Base-by-base conservation (phyloP, 2,888 invertebrate species). In the Anticlea derivata region DNA sequence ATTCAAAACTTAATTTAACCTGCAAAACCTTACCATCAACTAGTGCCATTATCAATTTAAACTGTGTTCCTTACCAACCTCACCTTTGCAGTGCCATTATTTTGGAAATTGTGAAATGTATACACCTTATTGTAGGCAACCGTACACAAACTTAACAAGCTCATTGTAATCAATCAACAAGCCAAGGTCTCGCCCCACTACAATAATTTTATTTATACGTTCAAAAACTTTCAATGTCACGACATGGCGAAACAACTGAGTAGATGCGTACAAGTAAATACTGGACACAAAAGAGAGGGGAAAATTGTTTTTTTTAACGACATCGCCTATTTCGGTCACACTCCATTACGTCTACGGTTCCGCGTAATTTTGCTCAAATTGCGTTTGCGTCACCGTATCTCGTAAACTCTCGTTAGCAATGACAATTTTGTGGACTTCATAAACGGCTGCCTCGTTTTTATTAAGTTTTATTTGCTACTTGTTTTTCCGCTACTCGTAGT, bases 341-440 rank as follows among this genome's bases (percentile, higher is more conserved):
- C 74, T 79, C 79, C 81, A 86, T 83, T 84, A 83, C 74, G 64
- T 71, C 62, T 68, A 73, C 70, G 67, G 78, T 77, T 76, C 73
- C 77, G 78, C 78, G 80, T 80, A 80, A 82, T 82, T 82, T 76
- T 76, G 76, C 73, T 77, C 78, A 84, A 86, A 86, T 76, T 65
- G 56, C 64, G 63, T 63, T 86, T 87, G 79, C 86, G 70, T 82
- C 80, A 86, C 56, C 60, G 65, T 4, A 66, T 68, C 74, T 75
- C 72, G 75, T 70, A 76, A 71, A 45, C 56, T 63, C 41, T 61
- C 57, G 72, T 83, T 83, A 83, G 47, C 55, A 45, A 47, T 39
- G 53, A 58, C 50, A 58, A 50, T 59, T 57, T 47, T 48, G 50
- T 39, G 31, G 47, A 37, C 35, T 46, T 52, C 51, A 60, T 52